Percentiles rank a stretch among this genome's conserved stretches.
phyloP scores from a whole-genome alignment of 2,888 invertebrate species.

The Pherbina coryleti region DNA sequence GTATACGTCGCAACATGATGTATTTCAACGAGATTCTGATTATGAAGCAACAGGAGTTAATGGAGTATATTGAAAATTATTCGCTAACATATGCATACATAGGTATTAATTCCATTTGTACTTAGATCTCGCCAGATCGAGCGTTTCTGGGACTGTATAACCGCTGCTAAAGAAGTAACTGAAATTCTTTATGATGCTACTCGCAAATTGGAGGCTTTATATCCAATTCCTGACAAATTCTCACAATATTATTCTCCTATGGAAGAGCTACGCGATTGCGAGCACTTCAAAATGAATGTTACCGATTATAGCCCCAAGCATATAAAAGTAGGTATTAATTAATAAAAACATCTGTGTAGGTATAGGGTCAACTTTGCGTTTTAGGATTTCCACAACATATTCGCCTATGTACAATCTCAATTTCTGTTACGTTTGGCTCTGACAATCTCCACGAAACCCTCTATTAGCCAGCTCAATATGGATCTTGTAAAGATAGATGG shows the following conservation, averaged over 20 bases:
- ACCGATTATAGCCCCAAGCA: slow-evolving; percentile 67
- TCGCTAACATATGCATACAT: not conserved
- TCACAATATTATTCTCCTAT: slow-evolving; percentile 64
- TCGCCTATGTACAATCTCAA: slow-evolving; percentile 69
- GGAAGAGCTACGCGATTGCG: slow-evolving; percentile 67
- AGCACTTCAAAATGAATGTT: slow-evolving; percentile 66
- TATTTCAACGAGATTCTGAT: slow-evolving; percentile 67
- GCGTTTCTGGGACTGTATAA: slow-evolving; percentile 68
- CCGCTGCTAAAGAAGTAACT: slow-evolving; percentile 65
- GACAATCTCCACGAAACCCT: slow-evolving; percentile 61
- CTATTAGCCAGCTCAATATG: slow-evolving; percentile 58
- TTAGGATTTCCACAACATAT: slow-evolving; percentile 69
- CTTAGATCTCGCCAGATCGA: slow-evolving; percentile 65
- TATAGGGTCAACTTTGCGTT: not conserved
- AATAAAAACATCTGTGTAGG: not conserved
- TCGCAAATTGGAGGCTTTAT: slow-evolving; percentile 62
- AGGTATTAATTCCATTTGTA: not conserved
- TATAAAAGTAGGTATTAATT: slow-evolving; percentile 58
- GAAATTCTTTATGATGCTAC: slow-evolving; percentile 67
- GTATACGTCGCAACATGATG: slow-evolving; percentile 65
- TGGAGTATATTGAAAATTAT: slow-evolving; percentile 58
- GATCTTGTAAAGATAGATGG: slow-evolving; percentile 61
- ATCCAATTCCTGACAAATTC: slow-evolving; percentile 59
- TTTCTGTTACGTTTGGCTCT: slow-evolving; percentile 66
- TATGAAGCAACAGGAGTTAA: slow-evolving; percentile 64